Base-by-base conservation (phyloP, 2,113 vertebrate genomes). In the Suricata suricatta region DNA sequence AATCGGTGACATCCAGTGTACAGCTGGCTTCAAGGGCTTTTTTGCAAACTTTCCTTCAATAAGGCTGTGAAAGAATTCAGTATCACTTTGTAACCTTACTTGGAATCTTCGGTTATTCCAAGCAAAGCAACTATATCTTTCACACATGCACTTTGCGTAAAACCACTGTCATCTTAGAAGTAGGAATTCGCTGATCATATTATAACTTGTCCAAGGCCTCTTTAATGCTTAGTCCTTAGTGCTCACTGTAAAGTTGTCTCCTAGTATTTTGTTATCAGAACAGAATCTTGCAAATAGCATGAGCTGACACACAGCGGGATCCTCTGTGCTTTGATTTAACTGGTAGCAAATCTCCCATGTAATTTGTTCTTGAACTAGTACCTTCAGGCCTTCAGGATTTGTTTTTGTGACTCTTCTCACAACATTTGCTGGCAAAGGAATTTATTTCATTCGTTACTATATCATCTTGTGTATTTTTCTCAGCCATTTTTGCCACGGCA, bases 391-490 rank as follows among this genome's bases (percentile, higher is more conserved):
- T n/a, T 83, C 8, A 0, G 41, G 41, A 2, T 31, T 27, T 47
- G 16, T 83, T 63, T 83, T 72, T 33, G 1, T 27, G 38, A 54
- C 35, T 90, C 52, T 68, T 63, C 52, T 50, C 21, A 7, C 52
- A n/a, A 3, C 84, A 54, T 19, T 81, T 71, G 81, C 93, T 97
- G 88, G 92, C 35, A 33, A 21, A 90, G 54, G 31, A n/a, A 69
- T 83, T 87, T 47, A 44, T 44, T 84, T 69, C 19, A 0, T 92
- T 80, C 27, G 1, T 80, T 54, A 11, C 47, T 6, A 0, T 63
- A 27, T 63, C 86, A 8, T 84, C 47, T 81, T 52, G 50, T 77
- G 21, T 71, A 0, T 66, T 94, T 77, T 69, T 85, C 41, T 60
- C 4, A 1, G 88, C 35, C 31, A 35, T 85, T 88, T 92, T 84